Evolutionary conservation across 2,113 vertebrate species (phyloP), one percentile per base, ranked within the genome.

Genomic region (Stegostoma tigrinum): DNA sequence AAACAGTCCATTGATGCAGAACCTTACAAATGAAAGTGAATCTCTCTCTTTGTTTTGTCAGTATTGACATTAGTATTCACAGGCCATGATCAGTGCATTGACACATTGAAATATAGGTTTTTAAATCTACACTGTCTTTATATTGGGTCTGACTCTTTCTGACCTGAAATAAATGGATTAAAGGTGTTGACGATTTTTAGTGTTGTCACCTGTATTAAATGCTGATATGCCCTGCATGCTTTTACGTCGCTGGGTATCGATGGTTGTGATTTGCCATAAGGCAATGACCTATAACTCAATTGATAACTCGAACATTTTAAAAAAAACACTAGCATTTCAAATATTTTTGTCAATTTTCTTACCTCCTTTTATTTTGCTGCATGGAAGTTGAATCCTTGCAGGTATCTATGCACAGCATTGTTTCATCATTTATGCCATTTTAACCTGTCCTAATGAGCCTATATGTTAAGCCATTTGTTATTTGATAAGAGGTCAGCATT

Each of bases 91-190:
- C 93, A 23, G 93, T 3, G 1, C 19, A 24, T 42, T 61, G 64
- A 27, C 93, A 94, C 70, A 23, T 52, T 94, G 93, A 94, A 70
- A 19, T 42, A 70, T 70, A n/a, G 70, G 23, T 94, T 94, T 94
- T 94, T 94, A 27, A 68, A 94, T 24, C 66, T 45, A 12, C 23
- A 10, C 2, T 45, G 17, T 70, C 38, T 70, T 68, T 42, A 94
- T 94, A 42, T 67, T 64, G n/a, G 17, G 0, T 1, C 38, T 42
- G 64, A 38, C n/a, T 14, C 66, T 70, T 94, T 70, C 14, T 2
- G 70, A 45, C 24, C 38, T 70, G 64, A 70, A 94, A 70, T 38
- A 70, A 70, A 48, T 94, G 52, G 52, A 64, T 55, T 34, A 64
- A 64, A 38, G 52, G 52, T 48, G 66, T 42, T 5, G 38, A 27